Evolutionary conservation across 2,888 invertebrate genomes (phyloP).

Genomic region (Lumbricus terrestris): DNA sequence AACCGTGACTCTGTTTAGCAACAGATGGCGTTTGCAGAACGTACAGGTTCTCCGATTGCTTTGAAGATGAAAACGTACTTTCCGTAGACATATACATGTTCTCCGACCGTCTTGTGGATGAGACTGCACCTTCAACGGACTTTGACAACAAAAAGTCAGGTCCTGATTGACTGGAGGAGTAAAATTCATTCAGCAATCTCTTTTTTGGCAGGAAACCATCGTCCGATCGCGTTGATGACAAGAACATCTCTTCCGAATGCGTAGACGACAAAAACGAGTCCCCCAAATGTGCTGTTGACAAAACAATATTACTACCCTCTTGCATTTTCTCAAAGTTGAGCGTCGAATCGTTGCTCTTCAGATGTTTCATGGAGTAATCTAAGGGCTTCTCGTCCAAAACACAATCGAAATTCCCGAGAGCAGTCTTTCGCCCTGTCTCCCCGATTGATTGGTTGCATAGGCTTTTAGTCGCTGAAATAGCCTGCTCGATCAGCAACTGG

Average conservation of each 20-base stretch:
- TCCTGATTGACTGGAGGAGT: neutral
- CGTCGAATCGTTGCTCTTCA: neutral
- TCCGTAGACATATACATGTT: neutral
- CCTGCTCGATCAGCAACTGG: neutral
- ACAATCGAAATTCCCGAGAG: neutral
- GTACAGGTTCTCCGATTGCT: neutral
- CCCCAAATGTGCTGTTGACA: neutral
- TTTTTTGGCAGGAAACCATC: neutral
- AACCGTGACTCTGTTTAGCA: neutral
- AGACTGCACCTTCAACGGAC: neutral
- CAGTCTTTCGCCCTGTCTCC: neutral
- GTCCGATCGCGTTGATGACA: neutral
- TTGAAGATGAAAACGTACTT: neutral
- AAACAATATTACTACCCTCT: neutral
- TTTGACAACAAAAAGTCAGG: neutral
- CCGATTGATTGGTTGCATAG: neutral
- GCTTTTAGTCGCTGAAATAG: neutral
- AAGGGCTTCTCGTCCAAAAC: neutral
- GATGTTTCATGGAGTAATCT: conserved; percentile 4
- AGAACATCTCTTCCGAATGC: neutral
- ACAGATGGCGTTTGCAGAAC: neutral
- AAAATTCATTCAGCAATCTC: neutral
- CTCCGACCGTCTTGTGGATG: neutral
- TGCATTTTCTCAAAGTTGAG: neutral
- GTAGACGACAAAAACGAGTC: neutral